phyloP scores from a whole-genome alignment of 2,113 vertebrate genomes.

The Psophia crepitans region DNA sequence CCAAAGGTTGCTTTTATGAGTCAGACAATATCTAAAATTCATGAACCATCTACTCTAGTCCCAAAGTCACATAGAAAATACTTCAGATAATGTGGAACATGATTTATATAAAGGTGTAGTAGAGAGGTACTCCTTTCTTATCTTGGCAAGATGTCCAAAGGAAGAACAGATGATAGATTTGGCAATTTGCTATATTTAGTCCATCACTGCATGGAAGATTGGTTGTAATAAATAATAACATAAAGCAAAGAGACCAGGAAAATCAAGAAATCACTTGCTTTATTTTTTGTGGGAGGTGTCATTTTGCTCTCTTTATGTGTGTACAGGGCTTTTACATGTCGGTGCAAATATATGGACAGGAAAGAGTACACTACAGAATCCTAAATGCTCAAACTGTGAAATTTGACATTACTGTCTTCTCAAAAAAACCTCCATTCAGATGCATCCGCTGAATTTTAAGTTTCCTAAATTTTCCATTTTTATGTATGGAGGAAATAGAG shows the following conservation, averaged over 20 bases:
- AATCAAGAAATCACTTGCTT: neutral
- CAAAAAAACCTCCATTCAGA: neutral
- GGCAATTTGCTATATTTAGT: neutral
- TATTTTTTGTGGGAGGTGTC: neutral
- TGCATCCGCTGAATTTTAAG: neutral
- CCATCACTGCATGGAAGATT: neutral
- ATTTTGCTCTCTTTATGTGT: neutral
- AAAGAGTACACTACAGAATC: neutral
- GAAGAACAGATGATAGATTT: neutral
- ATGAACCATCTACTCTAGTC: neutral
- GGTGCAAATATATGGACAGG: neutral
- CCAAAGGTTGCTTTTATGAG: neutral
- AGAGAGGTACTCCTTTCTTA: neutral
- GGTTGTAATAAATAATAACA: neutral
- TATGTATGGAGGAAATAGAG: neutral
- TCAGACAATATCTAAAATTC: neutral
- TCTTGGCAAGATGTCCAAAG: neutral
- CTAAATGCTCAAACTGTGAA: neutral
- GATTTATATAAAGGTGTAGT: rapidly evolving
- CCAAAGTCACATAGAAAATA: neutral
- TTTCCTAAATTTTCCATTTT: neutral
- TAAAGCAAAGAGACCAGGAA: neutral
- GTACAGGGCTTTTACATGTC: neutral
- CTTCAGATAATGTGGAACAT: neutral
- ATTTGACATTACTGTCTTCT: neutral